Evolutionary conservation across 2,888 invertebrate genomes (phyloP), one percentile per base, ranked within the genome.

Genomic region (Spialia ferax): DNA sequence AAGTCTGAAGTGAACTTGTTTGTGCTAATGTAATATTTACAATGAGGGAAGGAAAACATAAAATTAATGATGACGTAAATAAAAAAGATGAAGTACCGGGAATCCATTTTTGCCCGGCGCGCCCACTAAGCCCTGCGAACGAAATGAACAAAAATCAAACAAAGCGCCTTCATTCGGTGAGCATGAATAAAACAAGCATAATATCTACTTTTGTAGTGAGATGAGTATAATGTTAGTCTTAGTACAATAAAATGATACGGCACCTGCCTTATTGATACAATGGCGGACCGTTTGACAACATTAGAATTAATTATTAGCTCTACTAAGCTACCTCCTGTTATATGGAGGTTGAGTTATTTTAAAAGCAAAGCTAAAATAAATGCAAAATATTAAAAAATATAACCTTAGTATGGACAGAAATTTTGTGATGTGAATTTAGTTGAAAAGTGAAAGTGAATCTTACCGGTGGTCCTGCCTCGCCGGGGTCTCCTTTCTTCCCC

Each of bases 81-180:
- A 63, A 70, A 70, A 85, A 89, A 87, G 81, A 74, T 73, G 78
- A 91, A 91, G 92, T 91, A 97, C 97, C 96, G 97, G 97, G 95
- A 97, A 97, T 95, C 97, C 97, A 90, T 97, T 97, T 94, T 97
- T 97, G 89, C 97, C 97, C 79, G 97, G 95, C 83, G 97, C 95
- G 87, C 97, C 97, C 87, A 96, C 95, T 82, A 95, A 93, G 86
- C 97, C 97, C 97, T 97, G 96, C 78, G 86, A 94, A 86, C 59
- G 62, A 73, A 70, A 71, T 63, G 62, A 72, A 85, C 75, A 77
- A 81, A 81, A 75, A 74, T 67, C 78, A 70, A 75, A 84, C 62
- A 56, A 62, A 62, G 67, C 67, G 35, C 18, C 54, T 63, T 26
- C 15, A 55, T 55, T 45, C 38, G 45, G 45, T 55, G 55, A 42